Evolutionary conservation across 2,888 invertebrate genomes (phyloP), one percentile per base, ranked within the genome.

Genomic region (Drosophila eohydei): DNA sequence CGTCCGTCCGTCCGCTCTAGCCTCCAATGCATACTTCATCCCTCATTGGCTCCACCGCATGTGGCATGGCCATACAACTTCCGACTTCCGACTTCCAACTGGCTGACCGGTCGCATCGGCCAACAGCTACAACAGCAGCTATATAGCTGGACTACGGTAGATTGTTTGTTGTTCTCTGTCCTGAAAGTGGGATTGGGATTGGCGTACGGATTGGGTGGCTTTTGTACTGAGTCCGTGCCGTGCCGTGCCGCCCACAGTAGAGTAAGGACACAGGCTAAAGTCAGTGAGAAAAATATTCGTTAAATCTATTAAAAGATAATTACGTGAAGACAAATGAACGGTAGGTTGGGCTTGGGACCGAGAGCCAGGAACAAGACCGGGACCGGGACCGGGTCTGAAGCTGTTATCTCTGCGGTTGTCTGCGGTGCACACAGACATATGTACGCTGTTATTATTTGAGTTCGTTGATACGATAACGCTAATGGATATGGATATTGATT

Each of bases 401-500:
- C 58, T 48, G 52, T 57, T 77, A 65, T 71, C 43, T 41, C 61
- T 72, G 80, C 44, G 65, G 65, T 57, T 55, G 59, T 62, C 55
- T 71, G 52, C 43, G 58, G 26, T 34, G 44, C 64, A 58, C 64
- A 70, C 80, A 77, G 56, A 71, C 60, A 74, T 57, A 74, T 78
- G 64, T 77, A 75, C 70, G 74, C 43, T 80, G 74, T 76, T 83
- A 89, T 85, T 85, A 86, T 89, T 78, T 72, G 89, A 89, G 83
- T 84, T 87, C 84, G 79, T 68, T 83, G 89, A 89, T 87, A 89
- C 88, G 86, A 89, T 87, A 87, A 89, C 83, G 86, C 88, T 87
- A 87, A 87, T 87, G 86, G 88, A 89, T 87, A 87, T 87, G 86
- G 90, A 89, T 87, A 87, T 89, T 87, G 86, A 86, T 86, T 86